phyloP scores from a whole-genome alignment of 2,797 vertebrate genomes.

The Cossypha dichroa region DNA sequence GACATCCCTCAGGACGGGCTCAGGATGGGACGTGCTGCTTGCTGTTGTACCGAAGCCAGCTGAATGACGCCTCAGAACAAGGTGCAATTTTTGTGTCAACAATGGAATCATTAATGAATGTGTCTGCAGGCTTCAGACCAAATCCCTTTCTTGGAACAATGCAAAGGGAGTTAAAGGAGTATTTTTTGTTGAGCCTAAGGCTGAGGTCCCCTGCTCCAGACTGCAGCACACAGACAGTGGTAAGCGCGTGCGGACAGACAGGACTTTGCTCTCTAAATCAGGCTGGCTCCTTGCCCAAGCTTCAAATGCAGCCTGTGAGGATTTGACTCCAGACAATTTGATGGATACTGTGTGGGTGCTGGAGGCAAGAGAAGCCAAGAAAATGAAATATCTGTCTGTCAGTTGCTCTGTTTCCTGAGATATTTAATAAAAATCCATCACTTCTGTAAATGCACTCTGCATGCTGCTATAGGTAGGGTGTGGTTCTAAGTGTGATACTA shows the following conservation, averaged over 20 bases:
- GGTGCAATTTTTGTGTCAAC: not conserved
- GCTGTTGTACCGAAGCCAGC: not conserved
- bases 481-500: not conserved
- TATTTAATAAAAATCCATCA: not conserved
- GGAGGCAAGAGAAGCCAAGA: slow-evolving; percentile 20
- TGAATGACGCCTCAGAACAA: not conserved
- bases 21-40: fast-evolving
- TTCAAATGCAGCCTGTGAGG: not conserved
- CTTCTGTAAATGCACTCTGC: slow-evolving; percentile 12
- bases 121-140: not conserved
- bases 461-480: not conserved
- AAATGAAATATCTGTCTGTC: slow-evolving; percentile 17
- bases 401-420: not conserved
- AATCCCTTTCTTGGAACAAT: not conserved
- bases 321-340: not conserved
- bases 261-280: slow-evolving; percentile 17
- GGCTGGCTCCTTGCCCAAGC: slow-evolving; percentile 14
- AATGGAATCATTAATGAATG: not conserved
- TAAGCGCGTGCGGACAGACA: not conserved
- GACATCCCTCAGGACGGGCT: not conserved
- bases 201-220: not conserved
- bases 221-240: not conserved
- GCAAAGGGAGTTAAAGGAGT: not conserved
- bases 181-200: not conserved
- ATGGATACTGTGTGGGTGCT: slow-evolving; percentile 24